Evolutionary conservation across 2,113 vertebrate genomes (phyloP).

Genomic region (Todiramphus saurophagus): DNA sequence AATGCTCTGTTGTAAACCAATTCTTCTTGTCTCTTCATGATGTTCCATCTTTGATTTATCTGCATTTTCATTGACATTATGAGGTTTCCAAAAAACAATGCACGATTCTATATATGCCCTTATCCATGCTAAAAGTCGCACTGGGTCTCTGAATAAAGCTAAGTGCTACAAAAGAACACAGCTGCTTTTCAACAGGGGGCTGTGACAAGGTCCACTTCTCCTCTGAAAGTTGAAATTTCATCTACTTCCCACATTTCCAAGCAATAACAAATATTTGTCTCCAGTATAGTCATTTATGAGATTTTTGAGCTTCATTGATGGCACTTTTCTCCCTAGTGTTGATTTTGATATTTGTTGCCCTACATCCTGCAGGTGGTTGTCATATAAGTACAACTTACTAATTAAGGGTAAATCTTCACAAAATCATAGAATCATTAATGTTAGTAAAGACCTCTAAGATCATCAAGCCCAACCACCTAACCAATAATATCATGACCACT

Average conservation of each 20-base stretch:
- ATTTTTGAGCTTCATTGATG: background rate
- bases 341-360: background rate
- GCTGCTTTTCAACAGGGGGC: background rate
- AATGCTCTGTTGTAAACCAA: background rate
- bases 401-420: background rate
- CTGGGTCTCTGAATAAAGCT: background rate
- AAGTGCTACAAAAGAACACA: background rate
- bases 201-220: background rate
- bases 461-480: too few relatives aligned
- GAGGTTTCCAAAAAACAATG: background rate
- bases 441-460: too few relatives aligned
- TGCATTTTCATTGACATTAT: background rate
- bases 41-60: background rate
- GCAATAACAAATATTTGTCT: background rate
- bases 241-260: background rate
- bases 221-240: background rate
- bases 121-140: background rate
- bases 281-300: background rate
- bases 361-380: background rate
- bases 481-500: too few relatives aligned
- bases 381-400: background rate
- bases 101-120: background rate
- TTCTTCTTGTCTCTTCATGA: background rate
- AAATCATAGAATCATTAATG: background rate
- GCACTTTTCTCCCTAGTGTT: background rate